Conservation (phyloP, 2,113 vertebrate species). For the Phalacrocorax pelagicus region DNA sequence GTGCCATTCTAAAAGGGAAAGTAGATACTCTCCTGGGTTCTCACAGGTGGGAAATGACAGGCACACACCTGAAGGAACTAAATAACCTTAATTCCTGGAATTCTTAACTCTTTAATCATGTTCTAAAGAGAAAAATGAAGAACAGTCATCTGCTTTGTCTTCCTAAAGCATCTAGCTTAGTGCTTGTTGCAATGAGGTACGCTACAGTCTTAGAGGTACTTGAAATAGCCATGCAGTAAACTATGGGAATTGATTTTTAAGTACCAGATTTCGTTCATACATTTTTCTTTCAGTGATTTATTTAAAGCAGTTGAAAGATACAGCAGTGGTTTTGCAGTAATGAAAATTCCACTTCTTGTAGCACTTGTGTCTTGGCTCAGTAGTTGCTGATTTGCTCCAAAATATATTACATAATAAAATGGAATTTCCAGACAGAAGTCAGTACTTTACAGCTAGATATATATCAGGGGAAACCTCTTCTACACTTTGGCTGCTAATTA, state of each 20-base stretch:
- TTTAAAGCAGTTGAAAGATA: constrained; percentile 45
- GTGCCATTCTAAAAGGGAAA: not conserved
- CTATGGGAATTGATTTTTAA: not conserved
- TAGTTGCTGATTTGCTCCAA: constrained; percentile 25
- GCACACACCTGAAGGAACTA: not conserved
- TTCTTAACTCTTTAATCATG: not conserved
- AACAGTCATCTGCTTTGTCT: not conserved
- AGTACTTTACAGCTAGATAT: constrained; percentile 34
- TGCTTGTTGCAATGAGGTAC: not conserved
- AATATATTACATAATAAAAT: constrained; percentile 69
- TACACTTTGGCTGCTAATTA: constrained; percentile 47
- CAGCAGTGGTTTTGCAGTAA: constrained; percentile 53
- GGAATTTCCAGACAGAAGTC: constrained; percentile 68
- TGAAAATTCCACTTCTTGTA: constrained; percentile 70
- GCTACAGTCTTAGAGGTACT: not conserved
- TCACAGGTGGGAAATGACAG: not conserved
- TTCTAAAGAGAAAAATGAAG: not conserved
- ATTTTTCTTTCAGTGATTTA: constrained; percentile 54
- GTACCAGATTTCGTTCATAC: not conserved
- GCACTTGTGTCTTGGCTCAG: constrained; percentile 49
- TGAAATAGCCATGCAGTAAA: not conserved
- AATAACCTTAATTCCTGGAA: not conserved
- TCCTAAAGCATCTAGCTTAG: not conserved
- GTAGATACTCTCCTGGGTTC: not conserved
- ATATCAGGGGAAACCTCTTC: constrained; percentile 41